These are phyloP conservation scores for Megaceryle maxima DNA, from an alignment of 2,113 vertebrate genomes.

Conservation along the genomic window DNA sequence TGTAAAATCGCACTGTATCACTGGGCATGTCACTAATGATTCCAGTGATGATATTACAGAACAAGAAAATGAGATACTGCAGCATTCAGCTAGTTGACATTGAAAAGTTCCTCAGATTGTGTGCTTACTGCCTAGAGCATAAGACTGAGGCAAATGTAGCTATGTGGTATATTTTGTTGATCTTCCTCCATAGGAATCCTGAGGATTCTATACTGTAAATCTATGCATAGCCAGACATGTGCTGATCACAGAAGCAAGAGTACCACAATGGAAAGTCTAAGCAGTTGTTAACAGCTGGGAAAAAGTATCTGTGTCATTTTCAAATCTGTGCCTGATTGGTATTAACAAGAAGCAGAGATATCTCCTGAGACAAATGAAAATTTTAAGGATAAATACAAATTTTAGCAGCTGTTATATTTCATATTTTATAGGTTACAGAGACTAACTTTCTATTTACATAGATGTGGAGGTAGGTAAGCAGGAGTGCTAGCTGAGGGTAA, in stretches of 20 bases:
- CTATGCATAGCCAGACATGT: background rate
- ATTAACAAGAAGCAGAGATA: background rate
- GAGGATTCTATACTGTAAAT: background rate
- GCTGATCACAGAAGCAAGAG: background rate
- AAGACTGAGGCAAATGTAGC: background rate
- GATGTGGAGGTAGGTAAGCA: background rate
- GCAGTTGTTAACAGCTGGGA: background rate
- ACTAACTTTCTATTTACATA: background rate
- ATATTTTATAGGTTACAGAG: background rate
- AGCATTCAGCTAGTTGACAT: background rate
- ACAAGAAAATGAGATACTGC: background rate
- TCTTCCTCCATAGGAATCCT: background rate
- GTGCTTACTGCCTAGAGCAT: background rate
- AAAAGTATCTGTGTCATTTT: background rate
- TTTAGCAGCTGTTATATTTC: background rate
- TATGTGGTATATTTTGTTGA: background rate
- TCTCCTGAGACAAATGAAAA: background rate
- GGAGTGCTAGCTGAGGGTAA: background rate
- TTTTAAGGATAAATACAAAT: conserved; percentile 13
- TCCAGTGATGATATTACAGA: background rate
- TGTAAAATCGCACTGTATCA: background rate
- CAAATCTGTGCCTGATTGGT: background rate
- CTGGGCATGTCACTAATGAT: background rate
- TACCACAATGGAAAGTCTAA: background rate
- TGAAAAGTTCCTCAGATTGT: background rate